Evolutionary conservation across 2,797 vertebrate genomes (phyloP), one percentile per base, ranked within the genome.

Genomic region (Potorous gilbertii): DNA sequence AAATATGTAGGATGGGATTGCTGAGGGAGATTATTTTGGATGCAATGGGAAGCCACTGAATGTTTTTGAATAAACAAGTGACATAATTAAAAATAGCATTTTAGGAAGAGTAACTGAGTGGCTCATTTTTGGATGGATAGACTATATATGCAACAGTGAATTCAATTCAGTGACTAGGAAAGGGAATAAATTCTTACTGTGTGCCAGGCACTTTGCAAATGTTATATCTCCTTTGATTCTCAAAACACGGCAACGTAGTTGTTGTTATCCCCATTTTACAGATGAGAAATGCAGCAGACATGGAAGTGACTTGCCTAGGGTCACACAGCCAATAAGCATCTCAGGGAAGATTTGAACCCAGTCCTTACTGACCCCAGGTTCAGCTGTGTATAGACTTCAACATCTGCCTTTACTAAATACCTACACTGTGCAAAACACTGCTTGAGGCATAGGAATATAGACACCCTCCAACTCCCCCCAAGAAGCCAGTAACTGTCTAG

Each of bases 41-140:
- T 56, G 50, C 55, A 66, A 54, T 16, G 34, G 62, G 46, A 89
- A 90, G 57, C 81, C 56, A 4, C 11, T 24, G 92, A 29, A 90
- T 95, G n/a, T 59, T 95, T 89, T 56, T 54, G 52, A 92, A 93
- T 46, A 24, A 96, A 52, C 46, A 46, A 57, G 5, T n/a, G 55
- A 55, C 18, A 28, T 55, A 91, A 4, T 62, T 90, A 56, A 91
- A 94, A 90, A 52, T 12, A 16, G 11, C 55, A 56, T 54, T 90
- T 46, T 62, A 94, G 40, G 21, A 2, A 40, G 93, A 81, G 66
- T 81, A 81, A 81, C 8, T 74, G 18, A 81, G 40, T 50, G 9
- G 9, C 13, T 46, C 40, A 50, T 50, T 87, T 46, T 11, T 87
- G 74, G 74, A 50, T 87, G 40, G 40, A 87, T 81, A 46, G 40